These are phyloP conservation scores for Ennomos erosarius DNA, from an alignment of 2,888 invertebrate genomes.

Conservation along the genomic window DNA sequence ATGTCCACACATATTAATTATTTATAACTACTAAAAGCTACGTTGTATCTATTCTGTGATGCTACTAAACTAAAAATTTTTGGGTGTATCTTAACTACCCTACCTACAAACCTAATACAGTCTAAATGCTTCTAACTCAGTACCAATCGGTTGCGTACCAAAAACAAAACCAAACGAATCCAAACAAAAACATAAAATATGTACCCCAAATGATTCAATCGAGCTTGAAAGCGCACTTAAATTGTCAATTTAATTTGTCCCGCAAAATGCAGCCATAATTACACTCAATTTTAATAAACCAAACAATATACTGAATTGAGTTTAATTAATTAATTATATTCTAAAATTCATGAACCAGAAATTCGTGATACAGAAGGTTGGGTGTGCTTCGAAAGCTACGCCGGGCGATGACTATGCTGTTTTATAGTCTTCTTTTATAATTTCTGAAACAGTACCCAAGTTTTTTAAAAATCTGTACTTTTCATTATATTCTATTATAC, in stretches of 20 bases:
- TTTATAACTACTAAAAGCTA: too few species aligned
- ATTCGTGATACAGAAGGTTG: slow-evolving; percentile 33
- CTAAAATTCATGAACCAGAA: slow-evolving; percentile 50
- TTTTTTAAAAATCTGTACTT: too few species aligned
- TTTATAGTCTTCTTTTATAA: background rate
- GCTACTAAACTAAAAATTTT: too few species aligned
- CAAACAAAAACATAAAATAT: background rate
- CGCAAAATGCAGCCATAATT: slow-evolving; percentile 34
- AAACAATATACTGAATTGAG: slow-evolving; percentile 42
- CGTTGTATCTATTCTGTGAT: too few species aligned
- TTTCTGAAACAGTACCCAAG: slow-evolving; percentile 1
- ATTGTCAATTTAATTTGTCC: slow-evolving; percentile 24
- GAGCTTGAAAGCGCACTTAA: slow-evolving; percentile 18
- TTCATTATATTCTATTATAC: too few species aligned
- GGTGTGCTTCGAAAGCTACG: slow-evolving; percentile 26
- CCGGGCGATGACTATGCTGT: slow-evolving; percentile 21
- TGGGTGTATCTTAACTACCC: too few species aligned
- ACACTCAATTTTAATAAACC: slow-evolving; percentile 52
- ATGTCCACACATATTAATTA: too few species aligned
- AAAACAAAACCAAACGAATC: too few species aligned
- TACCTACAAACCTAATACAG: too few species aligned
- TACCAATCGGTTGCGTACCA: too few species aligned
- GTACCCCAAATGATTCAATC: slow-evolving; percentile 1
- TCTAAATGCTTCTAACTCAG: too few species aligned
- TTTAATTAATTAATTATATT: slow-evolving; percentile 56